Base-by-base conservation (phyloP, 2,113 vertebrate genomes). In the Dissostichus mawsoni region DNA sequence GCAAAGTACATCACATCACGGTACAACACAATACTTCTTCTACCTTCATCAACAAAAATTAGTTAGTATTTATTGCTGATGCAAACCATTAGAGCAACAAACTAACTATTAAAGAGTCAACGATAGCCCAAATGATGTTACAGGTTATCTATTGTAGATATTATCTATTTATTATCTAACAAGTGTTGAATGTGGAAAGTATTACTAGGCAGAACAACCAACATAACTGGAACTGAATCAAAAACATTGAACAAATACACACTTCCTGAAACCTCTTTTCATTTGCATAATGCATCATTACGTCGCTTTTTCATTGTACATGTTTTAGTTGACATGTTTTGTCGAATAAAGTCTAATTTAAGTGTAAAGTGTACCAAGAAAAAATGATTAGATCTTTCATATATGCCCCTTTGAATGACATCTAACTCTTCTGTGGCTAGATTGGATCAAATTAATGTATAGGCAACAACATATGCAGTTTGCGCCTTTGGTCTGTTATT, bases 1-100 rank as follows among this genome's bases (percentile, higher is more conserved):
- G 52, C 29, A 11, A 68, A 77, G 52, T 58, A 45, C 18, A 82
- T 20, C 56, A 56, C 65, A 69, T 55, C 55, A 44, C 52, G 47
- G 4, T 8, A 48, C 52, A 56, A 48, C 36, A 51, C 59, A 36
- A 63, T 58, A 18, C 45, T 50, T 7, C 51, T 18, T 61, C 57
- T 47, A n/a, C 36, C 20, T 8, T 16, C 14, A 17, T 52, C 41
- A 29, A 18, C 20, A 68, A 17, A 0, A 0, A 36, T 41, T 1
- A 41, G 36, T 41, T 41, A 8, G 52, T 62, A 14, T n/a, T 2
- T 41, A 8, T 41, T 20, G 9, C 13, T 52, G 17, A 11, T 41
- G 41, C 1, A 17, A 23, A 17, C 47, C 3, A 61, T 25, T 11
- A 69, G 44, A 61, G 29, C 13, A 61, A 29, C 2, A 14, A 69